Conservation (phyloP, 2,888 invertebrate genomes). For the Zhuqinia jingwanae region DNA sequence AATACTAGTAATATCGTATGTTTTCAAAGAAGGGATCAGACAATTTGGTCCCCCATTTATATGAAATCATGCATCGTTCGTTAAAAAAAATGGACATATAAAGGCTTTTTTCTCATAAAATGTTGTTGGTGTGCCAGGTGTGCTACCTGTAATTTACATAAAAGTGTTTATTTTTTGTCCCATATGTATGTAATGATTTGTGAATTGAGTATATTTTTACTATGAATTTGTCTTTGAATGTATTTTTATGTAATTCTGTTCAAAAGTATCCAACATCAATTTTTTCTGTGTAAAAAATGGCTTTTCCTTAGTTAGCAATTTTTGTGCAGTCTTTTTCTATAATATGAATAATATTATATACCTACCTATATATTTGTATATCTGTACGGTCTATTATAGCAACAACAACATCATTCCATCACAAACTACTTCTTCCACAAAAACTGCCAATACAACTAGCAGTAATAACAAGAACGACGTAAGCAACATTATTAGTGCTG, state of each 20-base stretch:
- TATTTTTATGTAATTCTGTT: background rate
- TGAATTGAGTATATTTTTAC: background rate
- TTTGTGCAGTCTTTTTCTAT: slow-evolving; percentile 19
- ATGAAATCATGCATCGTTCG: slow-evolving; percentile 14
- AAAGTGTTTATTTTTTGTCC: no score
- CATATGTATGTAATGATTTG: background rate
- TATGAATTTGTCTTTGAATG: background rate
- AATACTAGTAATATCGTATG: no score
- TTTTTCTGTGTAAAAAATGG: background rate
- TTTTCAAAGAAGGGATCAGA: no score
- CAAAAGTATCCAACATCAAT: slow-evolving; percentile 1
- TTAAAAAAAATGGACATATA: background rate
- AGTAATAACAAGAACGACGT: slow-evolving; percentile 43
- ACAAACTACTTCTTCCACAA: slow-evolving; percentile 41
- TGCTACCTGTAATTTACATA: background rate
- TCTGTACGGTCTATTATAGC: slow-evolving; percentile 57
- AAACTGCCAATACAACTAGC: slow-evolving; percentile 24
- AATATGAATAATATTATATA: slow-evolving; percentile 23
- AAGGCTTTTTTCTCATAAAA: background rate
- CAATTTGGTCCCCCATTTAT: no score
- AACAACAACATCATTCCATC: slow-evolving; percentile 50
- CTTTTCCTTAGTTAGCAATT: slow-evolving; percentile 18
- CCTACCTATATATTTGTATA: no score
- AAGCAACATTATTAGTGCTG: slow-evolving; percentile 8
- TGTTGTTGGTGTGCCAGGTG: slow-evolving; percentile 19